phyloP scores from a whole-genome alignment of 2,888 invertebrate genomes.

The Hirtodrosophila cameraria region DNA sequence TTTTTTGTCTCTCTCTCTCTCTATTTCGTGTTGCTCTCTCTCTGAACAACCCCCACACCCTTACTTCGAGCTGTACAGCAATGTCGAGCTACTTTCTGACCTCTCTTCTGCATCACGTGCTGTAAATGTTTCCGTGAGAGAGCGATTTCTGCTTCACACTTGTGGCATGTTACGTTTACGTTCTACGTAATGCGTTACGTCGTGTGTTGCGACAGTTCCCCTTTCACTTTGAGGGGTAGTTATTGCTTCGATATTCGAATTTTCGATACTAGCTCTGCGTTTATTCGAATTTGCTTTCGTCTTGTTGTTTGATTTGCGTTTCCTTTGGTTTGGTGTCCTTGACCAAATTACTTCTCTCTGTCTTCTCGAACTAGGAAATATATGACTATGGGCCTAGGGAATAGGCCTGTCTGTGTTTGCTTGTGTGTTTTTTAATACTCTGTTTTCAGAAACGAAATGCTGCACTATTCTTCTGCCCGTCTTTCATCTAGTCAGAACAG shows the following conservation, averaged over 20 bases:
- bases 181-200: slow-evolving; percentile 11
- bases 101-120: slow-evolving; percentile 65
- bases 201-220: slow-evolving; percentile 1
- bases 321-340: slow-evolving; percentile 65
- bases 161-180: slow-evolving; percentile 65
- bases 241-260: slow-evolving; percentile 19
- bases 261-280: slow-evolving; percentile 21
- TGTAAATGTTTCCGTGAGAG: slow-evolving; percentile 43
- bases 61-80: slow-evolving; percentile 49
- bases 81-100: slow-evolving; percentile 67
- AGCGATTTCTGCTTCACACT: slow-evolving; percentile 59
- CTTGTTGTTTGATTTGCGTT: slow-evolving; percentile 7
- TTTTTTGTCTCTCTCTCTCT: slow-evolving; percentile 16
- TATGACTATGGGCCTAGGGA: slow-evolving; percentile 3
- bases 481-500: too few relatives aligned
- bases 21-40: slow-evolving; percentile 11
- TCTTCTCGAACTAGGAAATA: slow-evolving; percentile 21
- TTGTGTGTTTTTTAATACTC: slow-evolving; percentile 3
- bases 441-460: too few relatives aligned
- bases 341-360: slow-evolving; percentile 69
- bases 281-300: slow-evolving; percentile 18
- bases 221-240: slow-evolving; percentile 29
- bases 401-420: not conserved
- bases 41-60: slow-evolving; percentile 11
- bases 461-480: too few relatives aligned